These are phyloP conservation scores for Pterocles burchelli DNA, from an alignment of 2,113 vertebrate genomes.

Conservation along the genomic window DNA sequence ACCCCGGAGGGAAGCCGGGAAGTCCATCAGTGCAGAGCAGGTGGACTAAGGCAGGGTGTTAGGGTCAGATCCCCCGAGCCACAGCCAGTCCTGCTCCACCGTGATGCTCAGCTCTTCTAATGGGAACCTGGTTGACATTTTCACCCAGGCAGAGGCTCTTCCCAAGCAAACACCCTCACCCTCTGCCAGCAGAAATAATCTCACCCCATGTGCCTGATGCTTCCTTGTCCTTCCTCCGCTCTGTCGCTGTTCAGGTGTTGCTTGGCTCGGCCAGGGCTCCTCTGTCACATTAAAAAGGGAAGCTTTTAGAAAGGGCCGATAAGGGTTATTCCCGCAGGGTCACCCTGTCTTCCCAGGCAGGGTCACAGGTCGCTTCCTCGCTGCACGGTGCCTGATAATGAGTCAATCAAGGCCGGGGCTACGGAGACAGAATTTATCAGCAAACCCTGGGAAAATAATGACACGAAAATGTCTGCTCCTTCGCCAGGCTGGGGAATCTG, in stretches of 20 bases:
- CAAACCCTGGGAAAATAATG: conserved; percentile 27
- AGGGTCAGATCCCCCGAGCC: not conserved
- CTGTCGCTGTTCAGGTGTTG: accelerated
- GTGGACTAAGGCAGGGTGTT: not conserved
- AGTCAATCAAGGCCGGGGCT: not conserved
- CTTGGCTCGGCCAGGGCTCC: not conserved
- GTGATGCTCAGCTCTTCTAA: accelerated
- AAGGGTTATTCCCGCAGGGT: not conserved
- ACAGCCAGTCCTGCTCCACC: accelerated
- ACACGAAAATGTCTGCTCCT: accelerated
- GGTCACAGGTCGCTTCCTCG: conserved; percentile 54
- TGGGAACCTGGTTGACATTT: accelerated
- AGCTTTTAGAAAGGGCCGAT: not conserved
- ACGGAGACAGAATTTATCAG: conserved; percentile 48
- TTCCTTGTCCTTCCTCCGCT: not conserved
- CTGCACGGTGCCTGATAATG: not conserved
- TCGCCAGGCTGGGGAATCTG: not conserved
- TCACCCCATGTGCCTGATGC: accelerated
- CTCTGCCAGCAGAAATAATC: not conserved
- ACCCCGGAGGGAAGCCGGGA: accelerated
- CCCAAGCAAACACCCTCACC: accelerated
- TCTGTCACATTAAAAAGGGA: not conserved
- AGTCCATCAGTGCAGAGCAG: not conserved
- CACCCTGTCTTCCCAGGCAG: not conserved
- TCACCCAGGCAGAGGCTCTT: not conserved